Base-by-base conservation (phyloP, 53 echinoderm and acorn worm genomes). In the Henricia sp. region DNA sequence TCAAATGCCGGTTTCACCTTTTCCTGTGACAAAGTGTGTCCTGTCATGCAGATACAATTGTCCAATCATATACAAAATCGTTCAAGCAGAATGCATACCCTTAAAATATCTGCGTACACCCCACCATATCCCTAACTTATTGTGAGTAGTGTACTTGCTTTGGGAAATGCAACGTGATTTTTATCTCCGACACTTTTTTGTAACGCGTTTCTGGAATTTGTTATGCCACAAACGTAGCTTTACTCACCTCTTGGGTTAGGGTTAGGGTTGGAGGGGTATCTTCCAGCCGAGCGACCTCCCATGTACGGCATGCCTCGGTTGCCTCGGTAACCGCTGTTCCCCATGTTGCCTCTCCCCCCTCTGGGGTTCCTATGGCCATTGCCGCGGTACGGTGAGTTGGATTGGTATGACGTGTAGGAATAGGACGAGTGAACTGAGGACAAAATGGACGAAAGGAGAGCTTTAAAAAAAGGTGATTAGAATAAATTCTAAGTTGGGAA, bases 281-380 rank as follows among this genome's bases (percentile, higher is more conserved):
- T 24, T 1, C 67, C 27, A 20, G 40, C 24, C 17, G 58, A 34
- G 48, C 80, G 62, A 5, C 84, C 84, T 26, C 93, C 73, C 43
- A 86, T 90, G 70, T 86, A 90, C 0, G 89, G 86, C 73, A 86
- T 82, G 52, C 82, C 83, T 68, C 69, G 34, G 66, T 66, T 92
- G 37, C 77, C 83, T 5, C 90, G 82, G 86, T 71, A 85, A 48
- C 55, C 67, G 13, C 86, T 40, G 69, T 80, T 92, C 24, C 46
- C 68, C 13, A 88, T 72, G 68, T 19, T 44, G 52, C 83, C 88
- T 38, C 88, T 40, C 20, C 72, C 82, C n/a, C 88, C 88, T 51
- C 88, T 40, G 19, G 52, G 52, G 59, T 70, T 63, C 39, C 93
- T 83, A 5, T 83, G 51, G 23, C 86, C 80, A 6, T 89, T 88